Base-by-base conservation (phyloP, 1,140 invertebrate species). In the Lucilia sericata region DNA sequence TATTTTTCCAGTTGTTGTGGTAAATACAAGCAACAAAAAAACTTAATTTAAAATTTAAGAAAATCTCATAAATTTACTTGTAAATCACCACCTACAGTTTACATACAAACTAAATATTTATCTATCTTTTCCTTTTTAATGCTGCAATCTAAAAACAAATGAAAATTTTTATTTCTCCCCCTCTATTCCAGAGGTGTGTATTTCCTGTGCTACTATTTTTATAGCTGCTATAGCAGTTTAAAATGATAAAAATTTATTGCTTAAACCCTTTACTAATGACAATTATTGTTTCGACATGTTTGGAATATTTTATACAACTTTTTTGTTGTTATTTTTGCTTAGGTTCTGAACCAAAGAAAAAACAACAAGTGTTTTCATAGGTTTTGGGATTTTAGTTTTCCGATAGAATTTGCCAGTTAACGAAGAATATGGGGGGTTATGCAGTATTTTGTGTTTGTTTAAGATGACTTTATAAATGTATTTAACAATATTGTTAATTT, bases 241-340 rank as follows among this genome's bases (percentile, higher is more conserved):
- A 5, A 17, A 42, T 7, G 42, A 14, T 47, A 5, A 36, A 78
- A 78, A 78, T 78, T 78, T 78, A 78, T 78, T 78, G 19, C 34
- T 19, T 42, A 47, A 78, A 78, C 36, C 36, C 34, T 47, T 78
- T 78, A 47, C 30, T 78, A 78, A 47, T 78, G 75, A 78, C 75
- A 78, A 78, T 78, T 78, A 78, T 78, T 47, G 34, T 12, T 30
- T 13, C 34, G 75, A 78, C 75, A 78, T 78, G 75, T 78, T 49
- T 47, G 5, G 75, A 47, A 78, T 78, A 47, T 78, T 78, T 70
- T 70, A 70, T 70, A 9, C 0, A 70, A 25, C 12, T 17, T 17
- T 51, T 55, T n/a, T 42, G 5, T 42, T 42, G 42, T 42, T 42
- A 42, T 42, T 42, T 42, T 55, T 30, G 25, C 25, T 30, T 30